Conservation (phyloP, 2,113 vertebrate genomes). For the Empidonax alnorum region DNA sequence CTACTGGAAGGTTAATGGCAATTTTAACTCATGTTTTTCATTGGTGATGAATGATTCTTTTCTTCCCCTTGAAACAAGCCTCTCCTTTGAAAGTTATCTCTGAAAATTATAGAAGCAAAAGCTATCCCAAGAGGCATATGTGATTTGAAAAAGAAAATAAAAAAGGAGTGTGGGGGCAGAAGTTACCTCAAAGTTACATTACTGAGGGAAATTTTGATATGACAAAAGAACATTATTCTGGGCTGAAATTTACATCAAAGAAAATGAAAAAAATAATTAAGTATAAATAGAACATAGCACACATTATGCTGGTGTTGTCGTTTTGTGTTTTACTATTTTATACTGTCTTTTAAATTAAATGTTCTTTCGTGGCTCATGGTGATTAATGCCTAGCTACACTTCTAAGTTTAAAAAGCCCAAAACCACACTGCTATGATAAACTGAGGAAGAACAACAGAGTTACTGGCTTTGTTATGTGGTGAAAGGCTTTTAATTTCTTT, state of each 20-base stretch:
- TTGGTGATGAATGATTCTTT: background rate
- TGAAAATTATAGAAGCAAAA: background rate
- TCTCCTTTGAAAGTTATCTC: background rate
- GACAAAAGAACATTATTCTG: background rate
- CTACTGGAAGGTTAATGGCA: background rate
- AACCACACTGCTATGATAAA: background rate
- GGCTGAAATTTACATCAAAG: background rate
- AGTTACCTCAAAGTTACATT: background rate
- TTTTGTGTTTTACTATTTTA: background rate
- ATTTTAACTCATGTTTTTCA: background rate
- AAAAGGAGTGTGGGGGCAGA: background rate
- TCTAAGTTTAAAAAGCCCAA: fast-evolving
- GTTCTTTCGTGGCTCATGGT: background rate
- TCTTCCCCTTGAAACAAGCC: background rate
- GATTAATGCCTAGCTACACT: background rate
- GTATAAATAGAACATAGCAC: background rate
- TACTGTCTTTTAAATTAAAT: background rate
- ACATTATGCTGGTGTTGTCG: background rate
- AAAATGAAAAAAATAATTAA: background rate
- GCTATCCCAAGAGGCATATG: background rate
- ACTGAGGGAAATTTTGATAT: background rate
- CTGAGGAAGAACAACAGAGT: background rate
- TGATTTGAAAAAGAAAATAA: background rate
- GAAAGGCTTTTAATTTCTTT: background rate
- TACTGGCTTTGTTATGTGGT: background rate